Percentiles rank a stretch among this genome's conserved stretches.
phyloP scores from a whole-genome alignment of 2,113 vertebrate species.

The Percopsis transmontana region DNA sequence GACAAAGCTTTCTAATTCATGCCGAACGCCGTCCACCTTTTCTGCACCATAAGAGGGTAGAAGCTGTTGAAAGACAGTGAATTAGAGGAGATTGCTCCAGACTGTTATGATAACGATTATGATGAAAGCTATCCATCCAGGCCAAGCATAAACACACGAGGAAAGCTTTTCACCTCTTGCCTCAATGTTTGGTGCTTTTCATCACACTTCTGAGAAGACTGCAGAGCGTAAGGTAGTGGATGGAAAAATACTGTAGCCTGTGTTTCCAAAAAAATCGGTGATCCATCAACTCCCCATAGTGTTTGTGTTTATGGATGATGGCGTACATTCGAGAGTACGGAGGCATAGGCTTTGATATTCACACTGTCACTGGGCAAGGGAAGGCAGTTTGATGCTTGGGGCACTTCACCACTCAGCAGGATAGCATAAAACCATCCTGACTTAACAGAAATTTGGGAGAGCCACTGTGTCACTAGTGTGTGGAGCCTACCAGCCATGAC shows the following conservation, averaged over 20 bases:
- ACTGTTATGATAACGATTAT: slow-evolving; percentile 43
- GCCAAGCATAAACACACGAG: slow-evolving; percentile 34
- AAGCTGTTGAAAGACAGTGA: slow-evolving; percentile 24
- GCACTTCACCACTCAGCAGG: slow-evolving; percentile 40
- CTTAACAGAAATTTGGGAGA: slow-evolving; percentile 18
- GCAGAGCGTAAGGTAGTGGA: slow-evolving; percentile 11
- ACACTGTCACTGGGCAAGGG: slow-evolving; percentile 16
- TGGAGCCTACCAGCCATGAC: slow-evolving; percentile 9
- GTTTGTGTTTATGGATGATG: slow-evolving; percentile 18
- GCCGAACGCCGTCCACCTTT: background rate
- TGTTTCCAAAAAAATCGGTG: background rate
- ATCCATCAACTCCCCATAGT: background rate
- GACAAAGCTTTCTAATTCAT: slow-evolving; percentile 21
- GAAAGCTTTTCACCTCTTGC: slow-evolving; percentile 33
- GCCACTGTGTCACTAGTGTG: slow-evolving; percentile 5
- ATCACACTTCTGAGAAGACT: slow-evolving; percentile 17
- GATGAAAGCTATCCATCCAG: slow-evolving; percentile 19
- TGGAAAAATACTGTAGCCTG: slow-evolving; percentile 24
- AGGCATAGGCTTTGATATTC: slow-evolving; percentile 18
- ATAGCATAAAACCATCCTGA: slow-evolving; percentile 12
- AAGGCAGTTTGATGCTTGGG: slow-evolving; percentile 48
- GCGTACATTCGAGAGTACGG: slow-evolving; percentile 1
- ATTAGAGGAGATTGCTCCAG: slow-evolving; percentile 41
- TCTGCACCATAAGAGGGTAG: slow-evolving; percentile 7
- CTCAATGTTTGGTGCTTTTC: slow-evolving; percentile 23